Evolutionary conservation across 2,113 vertebrate species (phyloP).

Genomic region (Rhea pennata): DNA sequence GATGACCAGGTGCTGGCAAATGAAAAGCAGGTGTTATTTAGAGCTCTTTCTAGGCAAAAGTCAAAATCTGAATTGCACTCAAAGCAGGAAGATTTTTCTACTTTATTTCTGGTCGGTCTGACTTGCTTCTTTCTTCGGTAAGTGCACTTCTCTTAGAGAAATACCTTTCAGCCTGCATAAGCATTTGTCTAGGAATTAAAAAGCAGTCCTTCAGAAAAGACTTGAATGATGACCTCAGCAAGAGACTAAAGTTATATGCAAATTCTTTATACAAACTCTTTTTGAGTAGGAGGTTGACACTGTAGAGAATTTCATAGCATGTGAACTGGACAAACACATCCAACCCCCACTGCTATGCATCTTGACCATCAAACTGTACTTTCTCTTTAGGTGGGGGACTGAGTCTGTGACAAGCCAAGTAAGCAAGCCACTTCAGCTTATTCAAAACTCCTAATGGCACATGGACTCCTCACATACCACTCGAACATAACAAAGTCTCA

Average conservation of each 20-base stretch:
- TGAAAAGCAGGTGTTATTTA: conserved; percentile 30
- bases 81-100: not conserved
- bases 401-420: not conserved
- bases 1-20: conserved; percentile 44
- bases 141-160: not conserved
- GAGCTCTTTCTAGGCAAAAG: not conserved
- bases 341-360: not conserved
- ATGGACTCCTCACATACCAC: not conserved
- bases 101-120: not conserved
- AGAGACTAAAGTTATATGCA: not conserved
- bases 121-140: not conserved
- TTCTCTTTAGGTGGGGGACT: not conserved
- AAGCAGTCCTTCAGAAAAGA: not conserved
- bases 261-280: not conserved
- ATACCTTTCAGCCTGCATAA: not conserved
- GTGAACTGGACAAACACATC: not conserved
- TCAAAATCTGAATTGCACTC: conserved; percentile 7
- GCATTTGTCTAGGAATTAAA: not conserved
- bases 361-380: not conserved
- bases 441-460: not conserved
- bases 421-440: not conserved
- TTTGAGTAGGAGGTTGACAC: not conserved
- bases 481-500: not conserved
- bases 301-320: not conserved
- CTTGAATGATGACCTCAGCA: not conserved